Evolutionary conservation across 2,888 invertebrate species (phyloP).

Genomic region (Nezara viridula): DNA sequence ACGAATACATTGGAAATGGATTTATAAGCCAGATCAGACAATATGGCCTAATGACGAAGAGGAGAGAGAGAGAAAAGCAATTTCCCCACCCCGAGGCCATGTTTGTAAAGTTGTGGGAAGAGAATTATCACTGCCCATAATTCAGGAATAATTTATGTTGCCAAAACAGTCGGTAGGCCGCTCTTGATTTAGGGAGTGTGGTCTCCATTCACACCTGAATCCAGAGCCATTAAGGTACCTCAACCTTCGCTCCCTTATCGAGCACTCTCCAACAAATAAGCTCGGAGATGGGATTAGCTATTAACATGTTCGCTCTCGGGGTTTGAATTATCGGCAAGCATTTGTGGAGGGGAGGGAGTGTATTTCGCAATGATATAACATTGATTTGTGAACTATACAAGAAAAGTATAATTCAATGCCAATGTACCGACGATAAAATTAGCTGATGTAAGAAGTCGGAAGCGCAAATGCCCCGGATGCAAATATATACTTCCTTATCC

Average conservation of each 20-base stretch:
- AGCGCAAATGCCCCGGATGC: no score
- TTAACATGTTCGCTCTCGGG: background rate
- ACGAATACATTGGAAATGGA: conserved; percentile 30
- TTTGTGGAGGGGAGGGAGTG: background rate
- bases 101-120: conserved; percentile 37
- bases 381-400: background rate
- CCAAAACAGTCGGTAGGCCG: conserved; percentile 11
- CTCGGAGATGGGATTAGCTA: background rate
- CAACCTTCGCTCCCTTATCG: background rate
- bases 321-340: background rate
- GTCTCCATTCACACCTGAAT: conserved; percentile 19
- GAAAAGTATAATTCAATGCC: no score
- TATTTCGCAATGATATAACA: background rate
- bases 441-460: no score
- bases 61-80: conserved; percentile 2
- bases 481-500: no score
- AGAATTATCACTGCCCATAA: conserved; percentile 19
- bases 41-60: conserved; percentile 33
- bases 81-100: conserved; percentile 13
- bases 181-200: conserved; percentile 9
- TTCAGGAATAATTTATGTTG: conserved; percentile 35
- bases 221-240: background rate
- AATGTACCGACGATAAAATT: no score
- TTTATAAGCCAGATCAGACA: conserved; percentile 36
- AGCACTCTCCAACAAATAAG: background rate